These are phyloP conservation scores for Drosophila pseudoananassae DNA, from an alignment of 1,140 invertebrate species.

Conservation along the genomic window DNA sequence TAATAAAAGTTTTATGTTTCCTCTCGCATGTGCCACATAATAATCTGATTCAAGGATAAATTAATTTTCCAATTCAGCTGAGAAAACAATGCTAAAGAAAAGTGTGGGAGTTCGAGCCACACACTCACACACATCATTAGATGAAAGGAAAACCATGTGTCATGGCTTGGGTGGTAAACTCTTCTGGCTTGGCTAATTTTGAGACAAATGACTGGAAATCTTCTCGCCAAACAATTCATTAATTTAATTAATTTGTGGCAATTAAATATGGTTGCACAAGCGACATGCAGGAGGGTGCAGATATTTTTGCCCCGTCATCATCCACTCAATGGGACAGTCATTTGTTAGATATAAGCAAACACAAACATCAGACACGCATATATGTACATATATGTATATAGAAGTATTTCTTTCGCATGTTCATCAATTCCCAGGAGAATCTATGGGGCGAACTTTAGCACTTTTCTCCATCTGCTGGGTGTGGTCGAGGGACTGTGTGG, in stretches of 20 bases:
- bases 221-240: slow-evolving; percentile 71
- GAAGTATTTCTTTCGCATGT: slow-evolving; percentile 29
- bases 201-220: slow-evolving; percentile 59
- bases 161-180: slow-evolving; percentile 28
- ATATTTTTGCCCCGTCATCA: slow-evolving; percentile 65
- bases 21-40: slow-evolving; percentile 28
- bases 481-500: slow-evolving; percentile 11
- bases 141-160: slow-evolving; percentile 51
- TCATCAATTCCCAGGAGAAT: slow-evolving; percentile 47
- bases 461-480: slow-evolving; percentile 34
- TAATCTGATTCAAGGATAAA: slow-evolving; percentile 45
- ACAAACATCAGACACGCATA: slow-evolving; percentile 15
- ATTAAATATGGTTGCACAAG: slow-evolving; percentile 57
- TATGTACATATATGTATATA: neutral
- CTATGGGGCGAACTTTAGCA: slow-evolving; percentile 21
- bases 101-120: no score
- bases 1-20: slow-evolving; percentile 59
- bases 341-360: slow-evolving; percentile 52
- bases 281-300: slow-evolving; percentile 1
- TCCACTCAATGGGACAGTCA: slow-evolving; percentile 57
- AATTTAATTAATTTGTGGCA: slow-evolving; percentile 81
- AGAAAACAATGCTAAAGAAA: slow-evolving; percentile 11
- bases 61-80: slow-evolving; percentile 62
- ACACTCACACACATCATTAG: slow-evolving; percentile 47
- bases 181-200: slow-evolving; percentile 47